phyloP scores from a whole-genome alignment of 2,797 vertebrate genomes.

The Cygnus olor region DNA sequence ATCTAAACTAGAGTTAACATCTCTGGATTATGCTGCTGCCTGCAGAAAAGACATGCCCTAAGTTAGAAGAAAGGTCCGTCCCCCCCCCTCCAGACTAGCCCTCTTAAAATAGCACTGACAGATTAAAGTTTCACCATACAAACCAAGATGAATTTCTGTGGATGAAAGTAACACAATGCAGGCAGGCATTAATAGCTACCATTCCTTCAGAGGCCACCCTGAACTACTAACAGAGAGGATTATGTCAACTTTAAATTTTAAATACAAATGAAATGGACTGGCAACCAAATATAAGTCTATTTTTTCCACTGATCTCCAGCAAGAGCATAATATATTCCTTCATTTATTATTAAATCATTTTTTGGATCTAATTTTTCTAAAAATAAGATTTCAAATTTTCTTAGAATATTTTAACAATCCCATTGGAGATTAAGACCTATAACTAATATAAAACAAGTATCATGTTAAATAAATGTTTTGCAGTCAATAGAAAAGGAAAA shows the following conservation, averaged over 20 bases:
- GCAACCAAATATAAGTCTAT: neutral
- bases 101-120: neutral
- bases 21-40: neutral
- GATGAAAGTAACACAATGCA: neutral
- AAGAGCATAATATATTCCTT: neutral
- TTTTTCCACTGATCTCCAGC: neutral
- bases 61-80: neutral
- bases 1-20: neutral
- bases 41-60: rapidly evolving
- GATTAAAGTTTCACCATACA: neutral
- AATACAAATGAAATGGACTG: neutral
- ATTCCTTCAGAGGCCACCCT: neutral
- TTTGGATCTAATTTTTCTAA: neutral
- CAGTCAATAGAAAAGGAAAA: neutral
- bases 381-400: neutral
- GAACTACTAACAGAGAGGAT: neutral
- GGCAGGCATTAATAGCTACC: neutral
- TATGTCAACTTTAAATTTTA: neutral
- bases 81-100: rapidly evolving
- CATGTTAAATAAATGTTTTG: neutral
- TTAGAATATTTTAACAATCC: neutral
- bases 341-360: neutral
- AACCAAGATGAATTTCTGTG: neutral
- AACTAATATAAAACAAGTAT: neutral
- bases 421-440: neutral